A percentile compares a stretch with the other conserved stretches of the same genome.
These are phyloP conservation scores for Arge pagana DNA, from an alignment of 2,888 invertebrate species.

Conservation along the genomic window DNA sequence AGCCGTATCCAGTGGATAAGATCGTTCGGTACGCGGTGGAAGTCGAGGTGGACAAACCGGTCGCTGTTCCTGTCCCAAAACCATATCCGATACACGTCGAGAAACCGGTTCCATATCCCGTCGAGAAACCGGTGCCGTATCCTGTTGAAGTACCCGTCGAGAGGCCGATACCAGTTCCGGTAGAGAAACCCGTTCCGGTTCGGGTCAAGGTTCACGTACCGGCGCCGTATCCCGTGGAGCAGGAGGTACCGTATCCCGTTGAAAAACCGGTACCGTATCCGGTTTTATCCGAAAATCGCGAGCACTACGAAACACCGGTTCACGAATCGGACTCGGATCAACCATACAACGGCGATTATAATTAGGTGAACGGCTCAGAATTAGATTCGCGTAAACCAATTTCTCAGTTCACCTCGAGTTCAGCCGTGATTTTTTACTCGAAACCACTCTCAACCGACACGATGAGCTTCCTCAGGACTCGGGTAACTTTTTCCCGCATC, in stretches of 20 bases:
- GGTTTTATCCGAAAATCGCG: slow-evolving; percentile 68
- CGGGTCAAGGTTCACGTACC: slow-evolving; percentile 71
- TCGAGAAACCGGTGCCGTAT: slow-evolving; percentile 71
- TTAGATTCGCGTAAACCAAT: too few relatives aligned
- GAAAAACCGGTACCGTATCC: slow-evolving; percentile 74
- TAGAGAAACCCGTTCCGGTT: slow-evolving; percentile 71
- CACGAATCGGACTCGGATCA: slow-evolving; percentile 26
- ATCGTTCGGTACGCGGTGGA: slow-evolving; percentile 72
- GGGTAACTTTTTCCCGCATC: too few relatives aligned
- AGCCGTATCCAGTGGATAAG: slow-evolving; percentile 76
- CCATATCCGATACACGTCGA: slow-evolving; percentile 65
- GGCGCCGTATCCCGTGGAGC: slow-evolving; percentile 73
- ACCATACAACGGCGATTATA: background rate
- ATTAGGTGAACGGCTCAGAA: background rate
- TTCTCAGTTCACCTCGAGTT: too few relatives aligned
- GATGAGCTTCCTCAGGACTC: too few relatives aligned
- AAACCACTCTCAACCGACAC: too few relatives aligned
- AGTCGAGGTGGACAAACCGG: slow-evolving; percentile 62
- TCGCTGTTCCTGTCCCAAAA: slow-evolving; percentile 72
- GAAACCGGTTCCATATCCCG: slow-evolving; percentile 71
- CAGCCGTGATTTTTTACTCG: too few relatives aligned
- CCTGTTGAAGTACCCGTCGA: slow-evolving; percentile 66
- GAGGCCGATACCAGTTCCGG: slow-evolving; percentile 66
- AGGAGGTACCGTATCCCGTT: slow-evolving; percentile 75
- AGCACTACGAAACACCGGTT: slow-evolving; percentile 45